These are phyloP conservation scores for Acrossocheilus fasciatus DNA, from an alignment of 2,797 vertebrate genomes.

Conservation along the genomic window DNA sequence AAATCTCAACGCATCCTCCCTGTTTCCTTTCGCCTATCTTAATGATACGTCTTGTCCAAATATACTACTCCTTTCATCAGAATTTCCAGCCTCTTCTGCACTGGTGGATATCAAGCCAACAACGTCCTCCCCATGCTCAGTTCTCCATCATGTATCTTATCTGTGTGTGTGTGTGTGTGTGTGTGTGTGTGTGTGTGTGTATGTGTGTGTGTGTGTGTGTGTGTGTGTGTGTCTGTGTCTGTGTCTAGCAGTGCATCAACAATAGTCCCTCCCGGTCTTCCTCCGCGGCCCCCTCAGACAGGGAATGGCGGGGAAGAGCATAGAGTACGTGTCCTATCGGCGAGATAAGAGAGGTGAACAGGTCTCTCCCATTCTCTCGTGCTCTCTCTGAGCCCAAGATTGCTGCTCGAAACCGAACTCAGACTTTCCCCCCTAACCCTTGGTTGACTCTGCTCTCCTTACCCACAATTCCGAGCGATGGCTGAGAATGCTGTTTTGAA, in stretches of 20 bases:
- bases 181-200: constrained; percentile 46
- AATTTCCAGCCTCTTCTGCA: constrained; percentile 81
- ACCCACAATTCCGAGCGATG: constrained; percentile 49
- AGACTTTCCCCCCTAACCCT: constrained; percentile 47
- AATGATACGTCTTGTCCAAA: constrained; percentile 88
- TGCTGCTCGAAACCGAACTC: constrained; percentile 31
- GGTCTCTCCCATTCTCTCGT: constrained; percentile 20
- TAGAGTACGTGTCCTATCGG: constrained; percentile 64
- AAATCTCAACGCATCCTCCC: constrained; percentile 79
- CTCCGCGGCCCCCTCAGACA: constrained; percentile 70
- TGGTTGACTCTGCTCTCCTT: constrained; percentile 22
- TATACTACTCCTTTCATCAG: constrained; percentile 87
- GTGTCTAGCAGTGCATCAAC: constrained; percentile 71
- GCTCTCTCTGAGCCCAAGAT: constrained; percentile 34
- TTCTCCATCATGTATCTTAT: constrained; percentile 79
- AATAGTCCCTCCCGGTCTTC: constrained; percentile 76
- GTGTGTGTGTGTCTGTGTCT: constrained; percentile 43
- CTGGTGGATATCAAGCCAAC: constrained; percentile 81
- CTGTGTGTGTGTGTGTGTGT: constrained; percentile 62
- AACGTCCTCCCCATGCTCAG: constrained; percentile 65
- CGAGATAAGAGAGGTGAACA: constrained; percentile 69
- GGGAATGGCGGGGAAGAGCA: constrained; percentile 65
- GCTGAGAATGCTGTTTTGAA: constrained; percentile 32
- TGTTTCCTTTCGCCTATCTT: constrained; percentile 81
- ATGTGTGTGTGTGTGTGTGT: constrained; percentile 47